Evolutionary conservation across 1,140 invertebrate species (phyloP), one percentile per base, ranked within the genome.

Genomic region (Drosophila aff.): DNA sequence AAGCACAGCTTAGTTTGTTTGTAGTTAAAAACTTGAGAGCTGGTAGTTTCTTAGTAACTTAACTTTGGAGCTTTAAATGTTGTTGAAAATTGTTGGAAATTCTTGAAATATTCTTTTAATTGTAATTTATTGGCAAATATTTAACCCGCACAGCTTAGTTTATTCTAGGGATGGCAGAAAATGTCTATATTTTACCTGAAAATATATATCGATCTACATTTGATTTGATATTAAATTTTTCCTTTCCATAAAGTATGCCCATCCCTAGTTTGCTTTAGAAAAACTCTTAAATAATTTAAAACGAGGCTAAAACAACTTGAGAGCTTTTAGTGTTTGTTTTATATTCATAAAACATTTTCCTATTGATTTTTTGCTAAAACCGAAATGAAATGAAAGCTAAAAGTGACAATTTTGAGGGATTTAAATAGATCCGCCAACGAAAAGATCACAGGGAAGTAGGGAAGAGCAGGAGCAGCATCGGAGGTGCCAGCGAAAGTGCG

Each of bases 271-370:
- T 26, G 16, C 16, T 28, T 2, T 38, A 62, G 16, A 62, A n/a
- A 8, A 31, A 40, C 21, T 36, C 11, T 31, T 50, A 26, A 64
- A 64, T 28, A 61, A 31, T 26, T 65, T 50, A 33, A 31, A 65
- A 33, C 4, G 4, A 33, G 43, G 43, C 36, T 13, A 40, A 53
- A 52, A 41, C 43, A 62, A 77, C 53, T 75, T 65, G 69, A 82
- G 78, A 87, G 82, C 83, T 79, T 76, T 76, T 60, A 61, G 52
- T 71, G 66, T 53, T 59, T 59, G 21, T 68, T n/a, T n/a, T 40
- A 33, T 44, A 41, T 26, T 41, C 28, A 36, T 23, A 6, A 21
- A 55, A 10, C 36, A 10, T 33, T 52, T 69, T 2, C 5, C 28
- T 41, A 53, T 26, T 15, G 18, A n/a, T n/a, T n/a, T n/a, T n/a